These are phyloP conservation scores for Tyria jacobaeae DNA, from an alignment of 2,888 invertebrate genomes.

Conservation along the genomic window DNA sequence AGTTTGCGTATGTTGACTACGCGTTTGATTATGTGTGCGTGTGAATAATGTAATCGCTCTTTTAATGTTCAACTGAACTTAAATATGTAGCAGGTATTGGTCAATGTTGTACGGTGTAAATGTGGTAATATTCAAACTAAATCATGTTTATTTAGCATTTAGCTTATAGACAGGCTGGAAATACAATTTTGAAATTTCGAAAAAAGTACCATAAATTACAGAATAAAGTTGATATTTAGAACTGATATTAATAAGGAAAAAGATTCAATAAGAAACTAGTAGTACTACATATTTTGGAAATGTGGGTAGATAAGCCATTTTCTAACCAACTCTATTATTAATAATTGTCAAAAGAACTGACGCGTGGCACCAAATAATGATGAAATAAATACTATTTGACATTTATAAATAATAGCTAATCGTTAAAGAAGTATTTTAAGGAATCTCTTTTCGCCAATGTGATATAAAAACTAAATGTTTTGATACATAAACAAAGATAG, in stretches of 20 bases:
- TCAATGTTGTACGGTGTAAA: conserved; percentile 1
- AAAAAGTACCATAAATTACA: no score
- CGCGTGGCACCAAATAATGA: conserved; percentile 28
- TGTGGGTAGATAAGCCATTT: conserved; percentile 12
- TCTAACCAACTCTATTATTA: conserved; percentile 23
- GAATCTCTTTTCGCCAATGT: not conserved
- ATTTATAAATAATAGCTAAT: no score
- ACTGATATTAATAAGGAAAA: no score
- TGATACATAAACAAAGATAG: not conserved
- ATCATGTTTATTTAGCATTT: not conserved
- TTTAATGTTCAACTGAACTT: conserved; percentile 36
- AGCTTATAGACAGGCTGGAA: no score
- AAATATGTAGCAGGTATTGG: conserved; percentile 6
- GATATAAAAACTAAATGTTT: not conserved
- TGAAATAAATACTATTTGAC: no score
- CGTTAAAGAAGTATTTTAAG: no score
- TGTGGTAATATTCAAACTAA: not conserved
- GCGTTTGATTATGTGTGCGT: conserved; percentile 19
- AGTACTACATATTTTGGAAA: not conserved
- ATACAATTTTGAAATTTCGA: no score
- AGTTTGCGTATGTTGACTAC: conserved; percentile 4
- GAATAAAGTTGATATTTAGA: no score
- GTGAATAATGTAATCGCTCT: conserved; percentile 24
- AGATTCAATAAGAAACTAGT: no score
- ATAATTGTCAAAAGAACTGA: conserved; percentile 26